Evolutionary conservation across 2,888 invertebrate species (phyloP).

Genomic region (Dynastes grantii): DNA sequence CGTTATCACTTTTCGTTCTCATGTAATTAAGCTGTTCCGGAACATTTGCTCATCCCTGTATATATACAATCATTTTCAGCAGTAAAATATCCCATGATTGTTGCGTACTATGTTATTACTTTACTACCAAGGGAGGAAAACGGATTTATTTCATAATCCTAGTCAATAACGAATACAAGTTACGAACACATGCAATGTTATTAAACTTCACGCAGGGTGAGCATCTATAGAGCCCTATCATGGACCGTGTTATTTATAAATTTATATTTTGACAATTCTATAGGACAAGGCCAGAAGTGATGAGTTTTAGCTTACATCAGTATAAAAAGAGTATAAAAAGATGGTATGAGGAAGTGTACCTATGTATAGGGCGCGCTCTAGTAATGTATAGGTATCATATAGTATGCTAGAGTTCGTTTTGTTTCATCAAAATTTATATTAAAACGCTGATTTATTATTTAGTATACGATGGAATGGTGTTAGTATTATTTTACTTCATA

Average conservation of each 20-base stretch:
- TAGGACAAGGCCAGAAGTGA: conserved; percentile 60
- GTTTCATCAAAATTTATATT: too few species aligned
- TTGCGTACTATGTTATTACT: conserved; percentile 10
- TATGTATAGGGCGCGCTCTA: too few species aligned
- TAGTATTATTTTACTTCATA: too few species aligned
- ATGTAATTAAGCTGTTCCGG: too few species aligned
- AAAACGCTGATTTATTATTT: too few species aligned
- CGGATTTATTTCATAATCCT: conserved; percentile 57
- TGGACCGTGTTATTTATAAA: conserved; percentile 71
- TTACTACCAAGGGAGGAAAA: conserved; percentile 37
- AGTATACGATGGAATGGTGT: too few species aligned
- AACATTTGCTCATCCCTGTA: background rate
- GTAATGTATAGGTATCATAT: too few species aligned
- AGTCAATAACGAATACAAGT: conserved; percentile 64
- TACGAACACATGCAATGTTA: conserved; percentile 68
- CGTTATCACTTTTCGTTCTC: too few species aligned
- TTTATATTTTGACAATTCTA: conserved; percentile 72
- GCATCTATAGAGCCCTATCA: conserved; percentile 64
- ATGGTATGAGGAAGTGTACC: too few species aligned
- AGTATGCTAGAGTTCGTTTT: too few species aligned
- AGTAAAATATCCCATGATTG: background rate
- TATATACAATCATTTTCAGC: background rate
- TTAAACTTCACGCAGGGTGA: conserved; percentile 68
- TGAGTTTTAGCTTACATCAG: too few species aligned
- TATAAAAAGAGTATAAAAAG: too few species aligned